Conservation (phyloP, 2,888 invertebrate species). For the Callinectes sapidus region DNA sequence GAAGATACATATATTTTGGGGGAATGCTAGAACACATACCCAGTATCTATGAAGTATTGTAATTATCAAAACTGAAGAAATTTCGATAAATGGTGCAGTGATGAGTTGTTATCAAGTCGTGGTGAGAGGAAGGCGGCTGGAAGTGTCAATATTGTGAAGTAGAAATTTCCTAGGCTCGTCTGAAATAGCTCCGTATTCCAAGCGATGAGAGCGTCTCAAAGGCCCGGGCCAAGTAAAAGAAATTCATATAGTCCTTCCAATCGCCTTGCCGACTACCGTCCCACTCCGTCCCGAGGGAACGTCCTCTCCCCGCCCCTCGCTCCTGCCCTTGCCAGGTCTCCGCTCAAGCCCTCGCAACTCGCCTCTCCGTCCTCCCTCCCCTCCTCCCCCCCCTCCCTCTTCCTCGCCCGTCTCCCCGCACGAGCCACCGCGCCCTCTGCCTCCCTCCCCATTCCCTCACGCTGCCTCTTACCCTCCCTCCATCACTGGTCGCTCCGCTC, state of each 20-base stretch:
- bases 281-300: constrained; percentile 41
- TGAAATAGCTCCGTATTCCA: constrained; percentile 41
- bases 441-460: not conserved
- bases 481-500: not conserved
- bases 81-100: not conserved
- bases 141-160: constrained; percentile 43
- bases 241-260: constrained; percentile 58
- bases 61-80: not conserved
- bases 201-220: constrained; percentile 39
- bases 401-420: not conserved
- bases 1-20: not conserved
- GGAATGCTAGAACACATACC: not conserved
- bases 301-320: not conserved
- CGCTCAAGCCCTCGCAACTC: not conserved
- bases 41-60: not conserved
- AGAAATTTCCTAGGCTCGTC: constrained; percentile 30
- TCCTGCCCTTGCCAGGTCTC: not conserved
- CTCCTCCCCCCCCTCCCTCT: not conserved
- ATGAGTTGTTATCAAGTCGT: not conserved
- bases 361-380: not conserved
- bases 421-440: constrained; percentile 36
- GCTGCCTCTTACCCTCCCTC: constrained; percentile 25
- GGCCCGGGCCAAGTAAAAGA: constrained; percentile 48
- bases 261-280: constrained; percentile 56
- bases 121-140: constrained; percentile 19